Evolutionary conservation across 2,797 vertebrate species (phyloP).

Genomic region (Nothura maculosa): DNA sequence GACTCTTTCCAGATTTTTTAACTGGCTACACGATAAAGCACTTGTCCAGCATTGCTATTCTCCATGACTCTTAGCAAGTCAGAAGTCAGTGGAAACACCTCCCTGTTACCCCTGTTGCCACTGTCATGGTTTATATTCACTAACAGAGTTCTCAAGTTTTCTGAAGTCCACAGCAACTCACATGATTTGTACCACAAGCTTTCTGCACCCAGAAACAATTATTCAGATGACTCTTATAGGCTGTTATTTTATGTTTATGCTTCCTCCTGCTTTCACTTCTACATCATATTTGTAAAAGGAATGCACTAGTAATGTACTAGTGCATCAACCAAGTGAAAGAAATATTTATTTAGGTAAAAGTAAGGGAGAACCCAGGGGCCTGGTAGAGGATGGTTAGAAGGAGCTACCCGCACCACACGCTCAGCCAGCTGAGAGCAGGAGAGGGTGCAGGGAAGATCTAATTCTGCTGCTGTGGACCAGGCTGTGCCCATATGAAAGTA

Average conservation of each 20-base stretch:
- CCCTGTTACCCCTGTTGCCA: background rate
- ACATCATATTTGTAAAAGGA: background rate
- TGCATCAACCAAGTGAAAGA: background rate
- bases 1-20: background rate
- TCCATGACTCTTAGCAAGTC: background rate
- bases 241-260: background rate
- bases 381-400: background rate
- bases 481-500: background rate
- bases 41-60: background rate
- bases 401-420: background rate
- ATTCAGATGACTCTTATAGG: background rate
- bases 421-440: background rate
- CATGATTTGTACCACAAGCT: background rate
- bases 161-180: background rate
- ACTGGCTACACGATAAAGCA: background rate
- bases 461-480: background rate
- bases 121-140: background rate
- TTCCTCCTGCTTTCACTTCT: background rate
- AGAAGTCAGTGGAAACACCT: background rate
- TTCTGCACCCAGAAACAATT: background rate
- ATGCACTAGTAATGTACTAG: fast-evolving
- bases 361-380: background rate
- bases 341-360: background rate
- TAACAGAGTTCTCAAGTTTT: background rate
- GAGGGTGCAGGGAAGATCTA: background rate